Evolutionary conservation across 2,113 vertebrate species (phyloP).

Genomic region (Lamprologus tigripictilis): DNA sequence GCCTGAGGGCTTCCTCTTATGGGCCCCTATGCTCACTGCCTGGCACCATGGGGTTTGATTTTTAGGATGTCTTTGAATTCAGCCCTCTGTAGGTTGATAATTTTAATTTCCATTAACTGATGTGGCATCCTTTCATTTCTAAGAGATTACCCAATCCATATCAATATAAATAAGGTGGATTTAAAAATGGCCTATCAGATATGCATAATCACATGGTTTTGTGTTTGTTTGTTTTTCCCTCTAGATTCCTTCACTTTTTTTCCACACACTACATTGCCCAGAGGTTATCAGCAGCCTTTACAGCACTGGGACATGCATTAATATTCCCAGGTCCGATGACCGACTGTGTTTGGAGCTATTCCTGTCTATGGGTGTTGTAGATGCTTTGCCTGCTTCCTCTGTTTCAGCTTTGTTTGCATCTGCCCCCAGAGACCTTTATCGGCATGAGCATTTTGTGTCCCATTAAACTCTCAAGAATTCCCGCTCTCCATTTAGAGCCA

Average conservation of each 20-base stretch:
- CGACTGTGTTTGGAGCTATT: neutral
- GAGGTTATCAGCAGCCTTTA: neutral
- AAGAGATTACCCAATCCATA: neutral
- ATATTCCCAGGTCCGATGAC: neutral
- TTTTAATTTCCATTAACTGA: neutral
- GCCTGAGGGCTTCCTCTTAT: neutral
- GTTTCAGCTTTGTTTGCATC: neutral
- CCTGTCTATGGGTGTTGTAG: neutral
- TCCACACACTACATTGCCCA: neutral
- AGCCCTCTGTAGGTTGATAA: neutral
- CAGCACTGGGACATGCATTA: neutral
- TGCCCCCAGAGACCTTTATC: neutral
- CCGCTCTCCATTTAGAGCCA: neutral
- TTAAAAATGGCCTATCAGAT: neutral
- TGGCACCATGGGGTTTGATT: fast-evolving
- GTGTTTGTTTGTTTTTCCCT: neutral
- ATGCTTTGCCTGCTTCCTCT: conserved; percentile 1
- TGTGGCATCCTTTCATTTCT: neutral
- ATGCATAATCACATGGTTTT: neutral
- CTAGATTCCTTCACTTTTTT: neutral
- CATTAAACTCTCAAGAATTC: conserved; percentile 3
- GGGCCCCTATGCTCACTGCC: neutral
- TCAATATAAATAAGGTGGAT: fast-evolving
- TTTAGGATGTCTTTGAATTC: neutral
- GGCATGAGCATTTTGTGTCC: neutral